A percentile compares a stretch with the other conserved stretches of the same genome.
Conservation (phyloP, 2,888 invertebrate genomes). For the Polydrusus pterygomalis region DNA sequence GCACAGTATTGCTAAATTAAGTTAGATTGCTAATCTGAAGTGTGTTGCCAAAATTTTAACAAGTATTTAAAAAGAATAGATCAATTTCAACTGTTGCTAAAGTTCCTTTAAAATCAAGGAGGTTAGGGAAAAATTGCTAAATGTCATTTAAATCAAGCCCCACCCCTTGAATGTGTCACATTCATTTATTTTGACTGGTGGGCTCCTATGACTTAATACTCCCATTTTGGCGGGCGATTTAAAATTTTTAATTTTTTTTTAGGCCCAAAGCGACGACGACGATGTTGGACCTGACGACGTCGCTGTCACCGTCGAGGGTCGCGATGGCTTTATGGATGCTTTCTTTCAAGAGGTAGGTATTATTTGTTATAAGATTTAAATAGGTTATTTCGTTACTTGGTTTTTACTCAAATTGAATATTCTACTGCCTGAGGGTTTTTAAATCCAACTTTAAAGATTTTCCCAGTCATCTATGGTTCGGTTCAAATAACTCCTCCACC, state of each 20-base stretch:
- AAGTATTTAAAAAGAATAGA: slow-evolving; percentile 10
- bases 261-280: slow-evolving; percentile 99
- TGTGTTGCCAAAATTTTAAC: slow-evolving; percentile 17
- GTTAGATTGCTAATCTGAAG: not conserved
- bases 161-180: slow-evolving; percentile 62
- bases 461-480: too few relatives aligned
- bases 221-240: slow-evolving; percentile 20
- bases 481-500: too few relatives aligned
- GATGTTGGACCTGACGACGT: slow-evolving; percentile 96
- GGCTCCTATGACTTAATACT: slow-evolving; percentile 22
- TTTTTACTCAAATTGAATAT: too few relatives aligned
- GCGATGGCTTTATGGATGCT: slow-evolving; percentile 98
- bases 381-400: too few relatives aligned
- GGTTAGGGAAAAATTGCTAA: slow-evolving; percentile 65
- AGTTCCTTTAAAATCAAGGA: slow-evolving; percentile 57
- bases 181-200: slow-evolving; percentile 19
- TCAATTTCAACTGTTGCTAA: slow-evolving; percentile 59
- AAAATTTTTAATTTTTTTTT: slow-evolving; percentile 59
- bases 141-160: slow-evolving; percentile 63
- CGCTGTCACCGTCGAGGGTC: slow-evolving; percentile 94
- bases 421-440: too few relatives aligned
- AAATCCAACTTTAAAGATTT: too few relatives aligned
- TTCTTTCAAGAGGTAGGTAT: slow-evolving; percentile 97
- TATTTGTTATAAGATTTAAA: too few relatives aligned
- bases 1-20: slow-evolving; percentile 41